Base-by-base conservation (phyloP, 2,888 invertebrate species). In the Thecocarcelia acutangulata region DNA sequence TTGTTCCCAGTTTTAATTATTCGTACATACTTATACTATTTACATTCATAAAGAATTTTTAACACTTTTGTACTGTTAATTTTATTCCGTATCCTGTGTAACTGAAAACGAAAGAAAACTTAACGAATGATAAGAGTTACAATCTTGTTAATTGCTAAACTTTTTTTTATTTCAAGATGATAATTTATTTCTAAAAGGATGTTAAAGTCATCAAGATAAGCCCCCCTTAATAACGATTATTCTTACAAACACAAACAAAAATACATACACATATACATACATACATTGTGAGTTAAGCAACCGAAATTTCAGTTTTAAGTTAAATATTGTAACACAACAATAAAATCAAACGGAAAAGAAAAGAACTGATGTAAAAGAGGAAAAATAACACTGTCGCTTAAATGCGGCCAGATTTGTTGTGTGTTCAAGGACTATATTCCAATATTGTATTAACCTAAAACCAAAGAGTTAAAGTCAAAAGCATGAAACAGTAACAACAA, bases 131-230 rank as follows among this genome's bases (percentile, higher is more conserved):
- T 17, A 46, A 87, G 87, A 88, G 86, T 88, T 87, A 87, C 87
- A 86, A 85, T 87, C 85, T 86, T 88, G 88, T 88, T 88, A 88
- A 88, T 88, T 88, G 88, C 88, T 88, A 85, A 88, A 88, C 86
- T 88, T 88, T 88, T 88, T 88, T 88, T 87, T 87, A 86, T 86
- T 87, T 86, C 87, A 86, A 87, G 86, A 87, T 81, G 72, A 54
- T 68, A 80, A 83, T 80, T 77, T 68, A 83, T 74, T 63, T 70
- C 64, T 52, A 56, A 63, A 79, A 74, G 78, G 69, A 84, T 81
- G 73, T 74, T 63, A 69, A 83, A 80, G 80, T 79, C 77, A 75
- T 83, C 79, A 70, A 83, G 84, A 81, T 79, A 52, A 63, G 40
- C 24, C 24, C 24, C 24, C 58, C 42, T 64, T 40, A 64, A 58